phyloP scores from a whole-genome alignment of 2,797 vertebrate genomes.

The Ptychobarbus kaznakovi region DNA sequence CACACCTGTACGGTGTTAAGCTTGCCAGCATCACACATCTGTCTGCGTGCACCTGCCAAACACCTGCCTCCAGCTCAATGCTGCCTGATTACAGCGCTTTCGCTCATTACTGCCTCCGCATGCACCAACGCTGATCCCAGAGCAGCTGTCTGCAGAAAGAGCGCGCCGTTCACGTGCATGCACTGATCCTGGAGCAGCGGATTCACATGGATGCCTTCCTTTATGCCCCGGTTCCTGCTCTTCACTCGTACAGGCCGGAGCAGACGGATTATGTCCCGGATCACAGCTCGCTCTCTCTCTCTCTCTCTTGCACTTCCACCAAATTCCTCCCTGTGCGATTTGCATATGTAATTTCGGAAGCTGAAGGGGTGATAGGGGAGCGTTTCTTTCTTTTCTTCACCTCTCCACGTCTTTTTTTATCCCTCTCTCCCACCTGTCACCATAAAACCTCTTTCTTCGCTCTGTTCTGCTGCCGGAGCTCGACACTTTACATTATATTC shows the following conservation, averaged over 20 bases:
- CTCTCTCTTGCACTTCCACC: slow-evolving; percentile 44
- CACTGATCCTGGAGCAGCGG: slow-evolving; percentile 98
- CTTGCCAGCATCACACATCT: slow-evolving; percentile 89
- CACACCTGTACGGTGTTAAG: slow-evolving; percentile 81
- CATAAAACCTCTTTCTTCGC: slow-evolving; percentile 28
- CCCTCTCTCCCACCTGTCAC: slow-evolving; percentile 41
- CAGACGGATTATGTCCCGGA: slow-evolving; percentile 57
- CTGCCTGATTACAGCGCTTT: slow-evolving; percentile 94
- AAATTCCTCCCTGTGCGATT: slow-evolving; percentile 58
- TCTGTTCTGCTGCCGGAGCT: slow-evolving; percentile 24
- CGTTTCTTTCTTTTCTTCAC: slow-evolving; percentile 34
- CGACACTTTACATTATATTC: not conserved
- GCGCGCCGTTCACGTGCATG: slow-evolving; percentile 75
- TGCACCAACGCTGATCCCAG: slow-evolving; percentile 86
- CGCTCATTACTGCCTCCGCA: slow-evolving; percentile 32
- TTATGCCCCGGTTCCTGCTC: slow-evolving; percentile 87
- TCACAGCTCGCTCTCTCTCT: slow-evolving; percentile 55
- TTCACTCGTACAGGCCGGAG: slow-evolving; percentile 69
- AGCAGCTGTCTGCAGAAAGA: slow-evolving; percentile 94
- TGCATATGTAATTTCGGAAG: slow-evolving; percentile 60
- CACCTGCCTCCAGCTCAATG: slow-evolving; percentile 98
- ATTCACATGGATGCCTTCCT: slow-evolving; percentile 95
- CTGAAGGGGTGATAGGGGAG: slow-evolving; percentile 50
- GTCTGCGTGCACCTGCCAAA: slow-evolving; percentile 98
- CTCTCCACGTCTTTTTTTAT: slow-evolving; percentile 35